These are phyloP conservation scores for Sigmodon hispidus DNA, from an alignment of 2,113 vertebrate genomes.

Conservation along the genomic window DNA sequence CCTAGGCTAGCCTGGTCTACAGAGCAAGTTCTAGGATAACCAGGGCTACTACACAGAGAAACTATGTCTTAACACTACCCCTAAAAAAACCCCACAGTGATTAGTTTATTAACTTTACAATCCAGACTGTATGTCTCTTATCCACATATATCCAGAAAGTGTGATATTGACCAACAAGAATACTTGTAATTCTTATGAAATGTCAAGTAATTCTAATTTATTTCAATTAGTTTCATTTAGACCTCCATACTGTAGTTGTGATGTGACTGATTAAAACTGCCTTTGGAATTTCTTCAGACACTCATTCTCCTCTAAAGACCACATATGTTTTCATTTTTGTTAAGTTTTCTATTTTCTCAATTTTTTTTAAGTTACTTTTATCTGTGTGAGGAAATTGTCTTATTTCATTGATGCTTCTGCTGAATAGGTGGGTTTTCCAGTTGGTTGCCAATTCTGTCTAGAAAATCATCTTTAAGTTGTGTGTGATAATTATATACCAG, in stretches of 20 bases:
- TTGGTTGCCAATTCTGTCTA: background rate
- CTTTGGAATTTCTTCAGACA: constrained; percentile 49
- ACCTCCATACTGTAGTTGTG: background rate
- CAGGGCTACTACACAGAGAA: background rate
- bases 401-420: background rate
- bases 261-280: constrained; percentile 1
- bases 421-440: background rate
- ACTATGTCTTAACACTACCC: background rate
- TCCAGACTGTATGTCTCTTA: background rate
- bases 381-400: background rate
- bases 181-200: constrained; percentile 42
- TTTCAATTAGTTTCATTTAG: constrained; percentile 57
- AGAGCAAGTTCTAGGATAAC: background rate
- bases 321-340: constrained; percentile 40
- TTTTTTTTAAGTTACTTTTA: background rate
- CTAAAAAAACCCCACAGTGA: background rate
- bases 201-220: constrained; percentile 51
- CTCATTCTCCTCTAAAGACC: background rate
- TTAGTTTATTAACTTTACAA: background rate
- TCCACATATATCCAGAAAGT: constrained; percentile 22
- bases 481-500: background rate
- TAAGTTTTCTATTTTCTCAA: background rate
- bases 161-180: constrained; percentile 16
- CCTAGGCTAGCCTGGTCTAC: background rate
- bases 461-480: background rate